phyloP scores from a whole-genome alignment of 2,113 vertebrate genomes.

The Neogobius melanostomus region DNA sequence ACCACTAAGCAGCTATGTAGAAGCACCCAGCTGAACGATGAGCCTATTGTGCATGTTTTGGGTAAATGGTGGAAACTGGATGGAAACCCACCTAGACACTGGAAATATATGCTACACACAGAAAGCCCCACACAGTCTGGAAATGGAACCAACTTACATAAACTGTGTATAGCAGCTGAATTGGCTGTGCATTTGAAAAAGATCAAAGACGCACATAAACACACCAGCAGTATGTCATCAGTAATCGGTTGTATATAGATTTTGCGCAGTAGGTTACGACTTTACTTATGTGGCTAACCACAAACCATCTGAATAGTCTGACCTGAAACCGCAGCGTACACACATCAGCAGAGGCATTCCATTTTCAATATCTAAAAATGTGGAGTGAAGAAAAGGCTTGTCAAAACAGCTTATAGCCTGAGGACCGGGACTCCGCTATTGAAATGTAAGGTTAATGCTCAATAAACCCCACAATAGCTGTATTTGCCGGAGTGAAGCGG shows the following conservation, averaged over 20 bases:
- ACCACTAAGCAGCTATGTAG: too few species aligned
- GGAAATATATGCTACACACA: too few species aligned
- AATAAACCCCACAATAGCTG: constrained; percentile 8
- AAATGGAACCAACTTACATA: not conserved
- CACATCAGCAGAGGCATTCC: not conserved
- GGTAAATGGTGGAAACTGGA: too few species aligned
- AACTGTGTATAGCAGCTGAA: not conserved
- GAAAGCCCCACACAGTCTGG: too few species aligned
- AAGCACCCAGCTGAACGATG: too few species aligned
- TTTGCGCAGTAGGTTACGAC: constrained; percentile 7
- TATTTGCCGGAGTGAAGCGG: constrained; percentile 7
- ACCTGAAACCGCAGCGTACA: constrained; percentile 4
- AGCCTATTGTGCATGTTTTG: too few species aligned
- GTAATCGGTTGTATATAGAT: constrained; percentile 2
- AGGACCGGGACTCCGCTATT: not conserved
- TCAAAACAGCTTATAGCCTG: not conserved
- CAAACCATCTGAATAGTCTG: constrained; percentile 2
- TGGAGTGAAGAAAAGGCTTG: not conserved
- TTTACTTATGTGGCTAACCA: constrained; percentile 23
- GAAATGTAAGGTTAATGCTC: not conserved
- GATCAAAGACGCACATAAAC: not conserved
- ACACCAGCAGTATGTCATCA: constrained; percentile 5
- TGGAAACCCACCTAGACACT: too few species aligned
- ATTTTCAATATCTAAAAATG: not conserved
- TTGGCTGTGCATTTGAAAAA: not conserved